Evolutionary conservation across 2,888 invertebrate species (phyloP), one percentile per base, ranked within the genome.

Genomic region (Sinohyriopsis cumingii): DNA sequence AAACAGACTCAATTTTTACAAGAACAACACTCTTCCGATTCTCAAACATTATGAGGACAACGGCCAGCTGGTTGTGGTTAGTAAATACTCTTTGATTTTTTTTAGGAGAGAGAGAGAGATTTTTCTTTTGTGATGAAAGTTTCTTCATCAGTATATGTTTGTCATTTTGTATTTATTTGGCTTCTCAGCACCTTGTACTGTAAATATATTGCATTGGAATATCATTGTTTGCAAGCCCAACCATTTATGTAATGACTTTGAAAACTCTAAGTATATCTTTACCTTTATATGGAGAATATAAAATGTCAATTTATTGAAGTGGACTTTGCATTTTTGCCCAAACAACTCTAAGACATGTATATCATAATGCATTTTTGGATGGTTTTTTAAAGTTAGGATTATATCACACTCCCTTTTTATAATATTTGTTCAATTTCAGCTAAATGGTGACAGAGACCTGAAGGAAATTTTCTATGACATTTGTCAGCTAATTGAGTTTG

Each of bases 11-110:
- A 80, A 72, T 24, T 84, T 83, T 77, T 88, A 85, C 78, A 87
- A 86, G 75, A 78, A 85, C 55, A 80, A 86, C 69, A 88, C 88
- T 20, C 76, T 89, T 63, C 87, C 88, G 9, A 77, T 89, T 15
- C 71, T 86, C 45, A 86, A 86, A 71, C 76, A 87, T 68, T 84
- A 81, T 67, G 88, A 89, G 25, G 86, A 86, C 68, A 67, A 75
- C 22, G 82, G 80, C 55, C 86, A 86, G 75, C 78, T 89, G 55
- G 81, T 81, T 65, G 82, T 85, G 76, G 89, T 89, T 77, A 79
- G 87, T 85, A 65, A 53, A 53, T 53, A 15, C 20, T n/a, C 3
- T 45, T 33, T 18, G 20, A 5, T 3, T 61, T 24, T 24, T 15
- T 18, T 61, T 33, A 9, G 45, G 45, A 20, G 12, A 45, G n/a